Evolutionary conservation across 2,797 vertebrate species (phyloP).

Genomic region (Tragelaphus oryx): DNA sequence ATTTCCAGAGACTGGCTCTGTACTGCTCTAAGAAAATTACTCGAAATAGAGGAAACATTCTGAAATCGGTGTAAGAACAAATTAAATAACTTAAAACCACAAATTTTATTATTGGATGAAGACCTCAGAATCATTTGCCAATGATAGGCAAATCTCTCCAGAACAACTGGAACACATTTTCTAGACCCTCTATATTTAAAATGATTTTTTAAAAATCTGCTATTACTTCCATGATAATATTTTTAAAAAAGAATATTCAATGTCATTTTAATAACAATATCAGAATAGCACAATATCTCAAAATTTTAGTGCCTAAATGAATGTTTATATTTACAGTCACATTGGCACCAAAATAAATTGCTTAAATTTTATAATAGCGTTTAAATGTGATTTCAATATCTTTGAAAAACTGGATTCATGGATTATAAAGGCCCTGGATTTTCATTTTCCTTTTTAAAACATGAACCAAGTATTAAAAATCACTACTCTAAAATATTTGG

Average conservation of each 20-base stretch:
- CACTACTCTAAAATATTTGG: not conserved
- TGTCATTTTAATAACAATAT: not conserved
- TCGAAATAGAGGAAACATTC: not conserved
- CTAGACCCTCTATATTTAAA: not conserved
- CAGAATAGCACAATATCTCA: not conserved
- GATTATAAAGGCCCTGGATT: not conserved
- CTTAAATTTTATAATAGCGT: not conserved
- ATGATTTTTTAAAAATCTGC: not conserved
- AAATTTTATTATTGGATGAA: not conserved
- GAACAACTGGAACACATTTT: not conserved
- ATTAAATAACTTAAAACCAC: not conserved
- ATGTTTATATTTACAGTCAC: not conserved
- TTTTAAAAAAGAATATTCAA: not conserved
- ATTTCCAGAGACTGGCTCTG: slow-evolving; percentile 7
- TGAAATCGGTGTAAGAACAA: not conserved
- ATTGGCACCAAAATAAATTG: not conserved
- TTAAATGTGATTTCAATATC: not conserved
- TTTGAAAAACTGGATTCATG: not conserved
- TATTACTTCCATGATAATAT: not conserved
- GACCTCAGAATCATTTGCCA: not conserved
- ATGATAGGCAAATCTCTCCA: not conserved
- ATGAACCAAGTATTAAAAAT: not conserved
- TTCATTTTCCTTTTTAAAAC: not conserved
- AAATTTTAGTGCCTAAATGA: not conserved
- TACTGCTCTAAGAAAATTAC: not conserved